Evolutionary conservation across 2,113 vertebrate species (phyloP).

Genomic region (Ahaetulla prasina): DNA sequence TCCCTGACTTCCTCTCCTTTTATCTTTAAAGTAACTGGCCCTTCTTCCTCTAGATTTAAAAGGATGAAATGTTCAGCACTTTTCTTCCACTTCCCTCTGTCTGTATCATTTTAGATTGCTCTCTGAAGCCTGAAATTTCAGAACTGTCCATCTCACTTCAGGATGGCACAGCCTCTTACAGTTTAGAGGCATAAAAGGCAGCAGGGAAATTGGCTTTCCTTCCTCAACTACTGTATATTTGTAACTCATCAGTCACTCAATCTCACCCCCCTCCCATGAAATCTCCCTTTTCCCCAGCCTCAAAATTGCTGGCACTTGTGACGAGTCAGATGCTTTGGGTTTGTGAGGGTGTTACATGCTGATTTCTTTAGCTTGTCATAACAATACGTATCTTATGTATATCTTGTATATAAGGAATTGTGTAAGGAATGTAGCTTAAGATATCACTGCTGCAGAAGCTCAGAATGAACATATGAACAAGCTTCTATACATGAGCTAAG

Average conservation of each 20-base stretch:
- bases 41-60: neutral
- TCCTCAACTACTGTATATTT: neutral
- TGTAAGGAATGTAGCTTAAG: neutral
- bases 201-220: neutral
- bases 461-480: neutral
- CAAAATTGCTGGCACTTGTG: neutral
- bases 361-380: neutral
- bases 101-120: neutral
- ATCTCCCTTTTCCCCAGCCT: neutral
- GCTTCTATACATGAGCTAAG: neutral
- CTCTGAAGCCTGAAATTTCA: neutral
- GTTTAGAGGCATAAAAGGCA: neutral
- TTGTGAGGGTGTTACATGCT: neutral
- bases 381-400: neutral
- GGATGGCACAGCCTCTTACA: neutral
- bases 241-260: neutral
- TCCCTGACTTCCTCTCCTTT: neutral
- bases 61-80: neutral
- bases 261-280: neutral
- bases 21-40: neutral
- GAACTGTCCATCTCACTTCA: neutral
- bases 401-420: neutral
- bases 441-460: neutral
- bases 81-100: neutral
- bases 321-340: neutral